phyloP scores from a whole-genome alignment of 2,888 invertebrate genomes.

The Chaitophorus viminalis region DNA sequence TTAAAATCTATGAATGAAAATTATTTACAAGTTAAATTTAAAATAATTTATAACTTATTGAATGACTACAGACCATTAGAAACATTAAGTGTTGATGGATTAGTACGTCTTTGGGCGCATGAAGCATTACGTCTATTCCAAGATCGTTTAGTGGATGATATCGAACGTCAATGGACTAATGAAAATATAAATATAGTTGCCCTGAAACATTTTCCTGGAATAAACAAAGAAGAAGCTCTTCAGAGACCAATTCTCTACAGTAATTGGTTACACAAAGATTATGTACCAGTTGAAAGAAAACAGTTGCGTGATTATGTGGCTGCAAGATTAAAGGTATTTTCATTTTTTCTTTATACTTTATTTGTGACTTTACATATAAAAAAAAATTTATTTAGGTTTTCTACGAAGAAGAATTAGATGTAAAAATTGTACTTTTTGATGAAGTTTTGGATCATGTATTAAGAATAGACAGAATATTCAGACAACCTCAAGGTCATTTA shows the following conservation, averaged over 20 bases:
- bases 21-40: background rate
- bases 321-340: slow-evolving; percentile 86
- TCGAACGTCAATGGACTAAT: slow-evolving; percentile 97
- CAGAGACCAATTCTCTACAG: slow-evolving; percentile 95
- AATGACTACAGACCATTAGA: slow-evolving; percentile 81
- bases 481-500: slow-evolving; percentile 98
- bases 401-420: slow-evolving; percentile 99
- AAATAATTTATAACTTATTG: background rate
- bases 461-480: slow-evolving; percentile 98
- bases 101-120: slow-evolving; percentile 99
- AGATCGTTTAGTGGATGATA: slow-evolving; percentile 91
- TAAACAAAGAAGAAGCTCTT: slow-evolving; percentile 86
- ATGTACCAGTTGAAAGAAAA: slow-evolving; percentile 94
- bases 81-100: slow-evolving; percentile 88
- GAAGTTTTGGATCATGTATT: slow-evolving; percentile 99
- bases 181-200: slow-evolving; percentile 95
- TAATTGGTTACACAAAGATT: slow-evolving; percentile 99
- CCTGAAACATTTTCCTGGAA: slow-evolving; percentile 92
- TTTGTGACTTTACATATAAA: background rate
- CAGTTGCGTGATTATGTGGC: slow-evolving; percentile 96
- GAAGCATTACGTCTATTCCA: slow-evolving; percentile 95
- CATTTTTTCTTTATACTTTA: background rate
- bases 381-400: slow-evolving; percentile 75
- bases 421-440: slow-evolving; percentile 96
- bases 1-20: background rate